Percentiles rank a stretch among this genome's conserved stretches.
Conservation (phyloP, 2,797 vertebrate genomes). For the Gephyroberyx darwinii region DNA sequence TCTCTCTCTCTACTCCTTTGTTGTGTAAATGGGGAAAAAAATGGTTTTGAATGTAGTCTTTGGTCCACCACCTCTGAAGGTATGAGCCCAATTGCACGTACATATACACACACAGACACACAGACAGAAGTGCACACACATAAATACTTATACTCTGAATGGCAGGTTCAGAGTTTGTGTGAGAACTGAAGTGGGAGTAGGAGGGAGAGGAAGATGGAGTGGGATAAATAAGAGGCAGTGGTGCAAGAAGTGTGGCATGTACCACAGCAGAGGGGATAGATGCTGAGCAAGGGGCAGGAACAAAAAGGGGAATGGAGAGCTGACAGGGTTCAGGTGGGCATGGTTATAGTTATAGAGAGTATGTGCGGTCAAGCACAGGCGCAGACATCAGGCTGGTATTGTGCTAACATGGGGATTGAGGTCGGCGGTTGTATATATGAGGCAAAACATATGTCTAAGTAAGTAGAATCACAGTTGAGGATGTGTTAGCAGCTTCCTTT, state of each 20-base stretch:
- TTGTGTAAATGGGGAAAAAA: slow-evolving; percentile 42
- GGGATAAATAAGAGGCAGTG: slow-evolving; percentile 42
- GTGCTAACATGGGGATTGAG: neutral
- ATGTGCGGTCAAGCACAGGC: slow-evolving; percentile 15
- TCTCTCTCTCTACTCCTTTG: slow-evolving; percentile 28
- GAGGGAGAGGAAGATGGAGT: slow-evolving; percentile 28
- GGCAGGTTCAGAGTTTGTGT: slow-evolving; percentile 27
- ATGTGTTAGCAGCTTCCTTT: neutral
- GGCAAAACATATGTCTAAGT: neutral
- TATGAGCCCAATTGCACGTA: neutral
- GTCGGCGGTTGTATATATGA: neutral
- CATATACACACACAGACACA: neutral
- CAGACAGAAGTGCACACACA: slow-evolving; percentile 9
- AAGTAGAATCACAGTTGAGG: slow-evolving; percentile 18
- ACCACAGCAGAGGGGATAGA: slow-evolving; percentile 20
- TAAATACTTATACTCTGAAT: slow-evolving; percentile 29
- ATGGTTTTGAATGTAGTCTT: slow-evolving; percentile 36
- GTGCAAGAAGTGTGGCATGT: slow-evolving; percentile 51
- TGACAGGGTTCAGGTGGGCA: slow-evolving; percentile 37
- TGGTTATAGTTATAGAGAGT: slow-evolving; percentile 6
- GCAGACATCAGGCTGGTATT: neutral
- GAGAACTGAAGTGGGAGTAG: slow-evolving; percentile 32
- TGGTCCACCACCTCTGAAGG: slow-evolving; percentile 31
- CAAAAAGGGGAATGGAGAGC: slow-evolving; percentile 11
- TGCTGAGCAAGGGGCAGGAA: slow-evolving; percentile 16